A percentile compares a stretch with the other conserved stretches of the same genome.
Evolutionary conservation across 2,797 vertebrate species (phyloP).

Genomic region (Oreochromis grahami): DNA sequence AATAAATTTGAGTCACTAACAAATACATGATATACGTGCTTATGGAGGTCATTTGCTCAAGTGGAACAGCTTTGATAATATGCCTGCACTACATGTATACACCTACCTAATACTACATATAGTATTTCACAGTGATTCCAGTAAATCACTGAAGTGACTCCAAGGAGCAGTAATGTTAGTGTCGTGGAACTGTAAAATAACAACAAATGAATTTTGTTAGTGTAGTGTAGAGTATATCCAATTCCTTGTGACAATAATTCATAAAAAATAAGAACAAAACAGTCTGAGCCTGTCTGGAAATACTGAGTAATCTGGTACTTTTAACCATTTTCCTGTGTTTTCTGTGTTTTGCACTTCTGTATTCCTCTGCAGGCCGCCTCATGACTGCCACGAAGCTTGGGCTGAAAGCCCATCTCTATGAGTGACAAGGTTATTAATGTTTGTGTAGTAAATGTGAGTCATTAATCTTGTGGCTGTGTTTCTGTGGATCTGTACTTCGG

Average conservation of each 20-base stretch:
- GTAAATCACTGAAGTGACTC: background rate
- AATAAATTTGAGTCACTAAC: background rate
- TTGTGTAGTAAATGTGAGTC: slow-evolving; percentile 1
- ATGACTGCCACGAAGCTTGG: slow-evolving; percentile 3
- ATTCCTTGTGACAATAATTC: background rate
- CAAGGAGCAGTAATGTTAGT: background rate
- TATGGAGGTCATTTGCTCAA: background rate
- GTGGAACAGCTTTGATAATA: background rate
- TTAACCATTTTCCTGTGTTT: slow-evolving; percentile 5
- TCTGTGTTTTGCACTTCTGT: background rate
- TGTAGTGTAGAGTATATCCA: background rate
- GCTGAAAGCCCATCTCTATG: slow-evolving; percentile 28
- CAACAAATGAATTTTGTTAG: background rate
- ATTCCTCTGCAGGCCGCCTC: slow-evolving; percentile 24
- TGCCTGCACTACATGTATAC: background rate
- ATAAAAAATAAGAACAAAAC: background rate
- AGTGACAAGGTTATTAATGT: slow-evolving; percentile 45
- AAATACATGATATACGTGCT: background rate
- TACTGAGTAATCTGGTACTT: slow-evolving; percentile 5
- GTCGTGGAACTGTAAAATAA: background rate
- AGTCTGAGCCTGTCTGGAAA: slow-evolving; percentile 10
- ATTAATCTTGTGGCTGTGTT: background rate
- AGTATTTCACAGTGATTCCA: background rate
- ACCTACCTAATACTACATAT: background rate
- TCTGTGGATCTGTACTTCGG: slow-evolving; percentile 5